A percentile compares a stretch with the other conserved stretches of the same genome.
phyloP scores from a whole-genome alignment of 2,113 vertebrate genomes.

The Geococcyx californianus region DNA sequence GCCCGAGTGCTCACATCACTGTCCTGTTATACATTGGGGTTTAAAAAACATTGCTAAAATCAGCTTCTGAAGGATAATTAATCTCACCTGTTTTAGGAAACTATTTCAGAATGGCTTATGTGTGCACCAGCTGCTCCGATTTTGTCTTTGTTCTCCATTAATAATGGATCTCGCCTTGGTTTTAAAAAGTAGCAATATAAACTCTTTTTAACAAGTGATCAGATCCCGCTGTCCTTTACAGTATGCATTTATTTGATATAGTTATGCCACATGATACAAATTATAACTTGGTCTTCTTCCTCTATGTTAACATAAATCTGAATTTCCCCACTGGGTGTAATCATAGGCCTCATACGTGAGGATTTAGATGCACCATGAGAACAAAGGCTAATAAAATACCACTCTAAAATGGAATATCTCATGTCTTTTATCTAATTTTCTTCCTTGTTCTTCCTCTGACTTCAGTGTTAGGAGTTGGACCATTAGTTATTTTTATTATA shows the following conservation, averaged over 20 bases:
- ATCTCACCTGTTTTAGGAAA: background rate
- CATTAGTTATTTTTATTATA: constrained; percentile 33
- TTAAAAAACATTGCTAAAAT: background rate
- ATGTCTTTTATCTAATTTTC: background rate
- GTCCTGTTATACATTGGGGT: background rate
- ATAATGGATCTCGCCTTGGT: background rate
- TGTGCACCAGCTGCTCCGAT: background rate
- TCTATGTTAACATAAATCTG: constrained; percentile 25
- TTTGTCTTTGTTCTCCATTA: background rate
- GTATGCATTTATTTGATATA: background rate
- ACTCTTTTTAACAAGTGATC: background rate
- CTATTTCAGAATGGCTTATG: background rate
- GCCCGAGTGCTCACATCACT: background rate
- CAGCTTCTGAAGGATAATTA: background rate
- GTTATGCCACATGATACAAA: background rate
- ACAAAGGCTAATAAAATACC: constrained; percentile 30
- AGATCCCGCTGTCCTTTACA: background rate
- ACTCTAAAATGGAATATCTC: background rate
- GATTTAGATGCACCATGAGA: constrained; percentile 41
- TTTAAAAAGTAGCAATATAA: background rate
- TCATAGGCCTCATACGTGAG: background rate
- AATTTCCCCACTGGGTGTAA: constrained; percentile 9
- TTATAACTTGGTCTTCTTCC: background rate
- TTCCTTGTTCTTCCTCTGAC: background rate
- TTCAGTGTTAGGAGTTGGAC: background rate